Conservation (phyloP, 2,113 vertebrate species). For the Planiliza haematocheilus region DNA sequence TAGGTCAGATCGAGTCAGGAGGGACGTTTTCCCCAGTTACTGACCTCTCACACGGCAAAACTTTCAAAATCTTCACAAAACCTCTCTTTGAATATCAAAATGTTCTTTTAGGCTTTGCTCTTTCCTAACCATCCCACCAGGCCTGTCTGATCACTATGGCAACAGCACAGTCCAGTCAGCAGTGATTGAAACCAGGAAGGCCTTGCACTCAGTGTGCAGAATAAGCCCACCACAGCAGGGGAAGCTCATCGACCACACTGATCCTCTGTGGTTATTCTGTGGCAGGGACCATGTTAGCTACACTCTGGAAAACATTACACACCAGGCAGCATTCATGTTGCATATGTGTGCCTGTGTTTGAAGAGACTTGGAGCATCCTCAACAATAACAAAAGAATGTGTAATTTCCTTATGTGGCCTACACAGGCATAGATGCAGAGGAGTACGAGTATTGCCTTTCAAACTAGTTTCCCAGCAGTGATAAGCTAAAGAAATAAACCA, state of each 20-base stretch:
- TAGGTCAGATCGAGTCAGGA: constrained; percentile 1
- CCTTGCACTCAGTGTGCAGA: constrained; percentile 48
- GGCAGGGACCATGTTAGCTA: constrained; percentile 62
- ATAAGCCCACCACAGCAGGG: constrained; percentile 70
- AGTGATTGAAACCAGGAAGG: constrained; percentile 62
- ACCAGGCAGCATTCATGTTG: constrained; percentile 54
- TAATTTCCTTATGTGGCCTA: constrained; percentile 69
- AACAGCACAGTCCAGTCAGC: constrained; percentile 57
- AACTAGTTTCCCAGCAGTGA: constrained; percentile 1
- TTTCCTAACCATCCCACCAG: constrained; percentile 42
- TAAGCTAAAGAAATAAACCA: neutral
- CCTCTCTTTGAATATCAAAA: constrained; percentile 34
- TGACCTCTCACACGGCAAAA: constrained; percentile 6
- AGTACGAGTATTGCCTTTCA: constrained; percentile 10
- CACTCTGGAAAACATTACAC: constrained; percentile 80
- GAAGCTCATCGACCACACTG: constrained; percentile 69
- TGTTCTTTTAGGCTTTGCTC: constrained; percentile 37
- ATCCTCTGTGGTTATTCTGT: constrained; percentile 66
- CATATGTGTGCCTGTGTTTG: constrained; percentile 55
- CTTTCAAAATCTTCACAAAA: neutral
- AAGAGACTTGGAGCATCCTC: constrained; percentile 65
- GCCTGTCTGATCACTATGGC: constrained; percentile 53
- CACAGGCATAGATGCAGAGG: constrained; percentile 21
- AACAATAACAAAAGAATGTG: constrained; percentile 76
- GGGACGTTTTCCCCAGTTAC: neutral